phyloP scores from a whole-genome alignment of 2,888 invertebrate species.

The Helleia helle region DNA sequence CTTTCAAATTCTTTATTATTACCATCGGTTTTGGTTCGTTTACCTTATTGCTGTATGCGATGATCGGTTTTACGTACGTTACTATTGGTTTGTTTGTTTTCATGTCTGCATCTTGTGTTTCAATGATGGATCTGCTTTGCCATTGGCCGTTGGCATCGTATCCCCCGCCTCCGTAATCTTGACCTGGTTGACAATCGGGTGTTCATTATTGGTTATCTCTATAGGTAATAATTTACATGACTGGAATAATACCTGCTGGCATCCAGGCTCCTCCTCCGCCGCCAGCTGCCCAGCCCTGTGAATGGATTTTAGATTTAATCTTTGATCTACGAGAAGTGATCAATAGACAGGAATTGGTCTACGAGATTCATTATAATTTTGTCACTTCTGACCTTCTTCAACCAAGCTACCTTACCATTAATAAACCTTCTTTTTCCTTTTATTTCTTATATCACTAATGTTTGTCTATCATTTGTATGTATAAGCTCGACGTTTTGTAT shows the following conservation, averaged over 20 bases:
- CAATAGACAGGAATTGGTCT: background rate
- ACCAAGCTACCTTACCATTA: no score
- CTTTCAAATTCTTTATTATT: constrained; percentile 22
- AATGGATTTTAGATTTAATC: no score
- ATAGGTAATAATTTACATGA: constrained; percentile 26
- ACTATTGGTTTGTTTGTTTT: constrained; percentile 30
- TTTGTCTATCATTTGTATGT: no score
- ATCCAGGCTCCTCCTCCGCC: constrained; percentile 65
- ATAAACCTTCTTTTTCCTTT: no score
- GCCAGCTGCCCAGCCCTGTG: constrained; percentile 61
- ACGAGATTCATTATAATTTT: no score
- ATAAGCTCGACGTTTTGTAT: no score
- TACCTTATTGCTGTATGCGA: constrained; percentile 27
- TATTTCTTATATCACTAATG: no score
- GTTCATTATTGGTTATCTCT: constrained; percentile 17
- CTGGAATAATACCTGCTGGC: constrained; percentile 61
- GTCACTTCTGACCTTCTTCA: no score
- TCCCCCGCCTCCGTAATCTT: constrained; percentile 50
- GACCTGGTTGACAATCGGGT: constrained; percentile 50
- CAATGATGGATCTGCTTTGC: constrained; percentile 55
- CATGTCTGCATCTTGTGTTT: constrained; percentile 26
- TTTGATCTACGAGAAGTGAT: no score
- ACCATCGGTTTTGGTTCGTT: constrained; percentile 17
- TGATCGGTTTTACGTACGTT: constrained; percentile 35
- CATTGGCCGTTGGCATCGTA: constrained; percentile 65